These are phyloP conservation scores for Crotalus viridis DNA, from an alignment of 2,113 vertebrate genomes.

Conservation along the genomic window DNA sequence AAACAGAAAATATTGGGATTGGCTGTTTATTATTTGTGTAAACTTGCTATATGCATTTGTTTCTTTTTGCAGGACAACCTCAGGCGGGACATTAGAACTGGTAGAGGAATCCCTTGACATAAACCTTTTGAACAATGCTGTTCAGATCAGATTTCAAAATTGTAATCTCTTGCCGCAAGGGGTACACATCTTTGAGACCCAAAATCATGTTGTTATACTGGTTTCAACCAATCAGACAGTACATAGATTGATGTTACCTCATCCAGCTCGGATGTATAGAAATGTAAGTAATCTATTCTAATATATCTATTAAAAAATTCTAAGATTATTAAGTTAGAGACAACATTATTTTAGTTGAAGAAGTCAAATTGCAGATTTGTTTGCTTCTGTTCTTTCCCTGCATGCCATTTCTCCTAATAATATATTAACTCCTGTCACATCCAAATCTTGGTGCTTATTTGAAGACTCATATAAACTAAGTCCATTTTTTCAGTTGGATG, in stretches of 20 bases:
- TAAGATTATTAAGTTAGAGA: background rate
- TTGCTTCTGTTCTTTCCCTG: background rate
- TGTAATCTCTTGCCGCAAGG: conserved; percentile 84
- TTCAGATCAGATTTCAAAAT: conserved; percentile 79
- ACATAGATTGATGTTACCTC: conserved; percentile 86
- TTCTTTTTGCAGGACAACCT: conserved; percentile 75
- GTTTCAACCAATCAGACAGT: conserved; percentile 85
- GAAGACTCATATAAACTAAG: background rate
- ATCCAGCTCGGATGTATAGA: conserved; percentile 86
- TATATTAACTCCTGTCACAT: background rate
- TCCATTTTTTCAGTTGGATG: background rate
- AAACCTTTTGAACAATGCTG: conserved; percentile 84
- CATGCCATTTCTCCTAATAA: background rate
- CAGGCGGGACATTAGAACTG: conserved; percentile 82
- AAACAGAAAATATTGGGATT: background rate
- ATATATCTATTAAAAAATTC: background rate
- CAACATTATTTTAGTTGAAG: background rate
- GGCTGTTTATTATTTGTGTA: background rate
- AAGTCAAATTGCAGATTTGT: background rate
- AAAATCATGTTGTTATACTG: conserved; percentile 82
- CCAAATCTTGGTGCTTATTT: background rate
- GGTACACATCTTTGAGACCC: conserved; percentile 83
- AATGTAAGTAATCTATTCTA: conserved; percentile 76
- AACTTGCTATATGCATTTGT: background rate
- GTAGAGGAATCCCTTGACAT: conserved; percentile 88